These are phyloP conservation scores for Sabatieria punctata DNA, from an alignment of 2,888 invertebrate genomes.

Conservation along the genomic window DNA sequence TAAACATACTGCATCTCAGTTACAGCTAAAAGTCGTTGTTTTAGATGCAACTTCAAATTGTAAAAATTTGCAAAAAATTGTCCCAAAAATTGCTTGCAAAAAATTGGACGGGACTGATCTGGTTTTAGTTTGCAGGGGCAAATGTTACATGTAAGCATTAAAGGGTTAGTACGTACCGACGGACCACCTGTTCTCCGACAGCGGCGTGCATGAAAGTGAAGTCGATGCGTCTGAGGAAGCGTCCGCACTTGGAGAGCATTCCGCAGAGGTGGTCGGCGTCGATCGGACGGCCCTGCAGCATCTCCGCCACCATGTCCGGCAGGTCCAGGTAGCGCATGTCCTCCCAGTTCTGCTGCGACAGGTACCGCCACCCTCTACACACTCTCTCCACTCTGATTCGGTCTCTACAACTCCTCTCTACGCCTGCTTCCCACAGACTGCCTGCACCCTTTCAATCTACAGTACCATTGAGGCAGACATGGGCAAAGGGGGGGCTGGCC, in stretches of 20 bases:
- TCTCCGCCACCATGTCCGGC: neutral
- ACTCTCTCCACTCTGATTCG: neutral
- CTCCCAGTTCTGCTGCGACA: neutral
- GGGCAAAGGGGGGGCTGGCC: too few species aligned
- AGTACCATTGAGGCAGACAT: too few species aligned
- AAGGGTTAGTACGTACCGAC: neutral
- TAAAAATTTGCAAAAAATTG: too few species aligned
- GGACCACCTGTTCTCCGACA: neutral
- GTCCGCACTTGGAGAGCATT: slow-evolving; percentile 1
- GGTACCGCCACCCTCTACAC: neutral
- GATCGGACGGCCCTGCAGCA: neutral
- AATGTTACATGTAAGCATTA: too few species aligned
- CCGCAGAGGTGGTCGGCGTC: slow-evolving; percentile 2
- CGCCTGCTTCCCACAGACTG: too few species aligned
- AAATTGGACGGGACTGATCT: too few species aligned
- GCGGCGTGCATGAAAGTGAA: neutral
- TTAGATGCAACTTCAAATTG: too few species aligned
- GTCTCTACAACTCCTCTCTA: slow-evolving; percentile 1
- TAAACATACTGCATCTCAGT: too few species aligned
- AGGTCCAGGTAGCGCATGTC: neutral
- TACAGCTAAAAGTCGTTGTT: too few species aligned
- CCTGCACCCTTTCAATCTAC: too few species aligned
- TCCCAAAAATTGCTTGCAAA: too few species aligned
- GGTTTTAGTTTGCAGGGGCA: too few species aligned
- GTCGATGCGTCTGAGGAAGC: neutral